Evolutionary conservation across 2,113 vertebrate species (phyloP), one percentile per base, ranked within the genome.

Genomic region (Numida meleagris): DNA sequence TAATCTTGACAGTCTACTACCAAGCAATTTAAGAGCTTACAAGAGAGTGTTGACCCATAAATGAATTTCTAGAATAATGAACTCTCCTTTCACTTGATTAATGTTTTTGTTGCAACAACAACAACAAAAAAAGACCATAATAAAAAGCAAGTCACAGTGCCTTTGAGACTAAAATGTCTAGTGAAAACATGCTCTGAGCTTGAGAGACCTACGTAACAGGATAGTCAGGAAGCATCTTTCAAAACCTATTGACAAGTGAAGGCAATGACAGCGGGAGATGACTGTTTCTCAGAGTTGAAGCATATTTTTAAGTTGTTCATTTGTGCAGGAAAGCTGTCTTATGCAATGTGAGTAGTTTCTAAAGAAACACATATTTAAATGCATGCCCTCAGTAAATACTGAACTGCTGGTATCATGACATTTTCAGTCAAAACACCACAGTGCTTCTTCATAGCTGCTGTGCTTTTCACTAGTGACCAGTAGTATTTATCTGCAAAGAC

Each of bases 401-500:
- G 2, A 81, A 10, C 14, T 81, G 83, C 70, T 67, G 66, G 53
- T 53, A n/a, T 31, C 70, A 77, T 59, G 63, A 36, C 20, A 58
- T 89, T 95, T 90, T 82, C 77, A 72, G 57, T 86, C 80, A 61
- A 57, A 86, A 81, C 68, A 10, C 58, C 81, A 62, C 58, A 51
- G 48, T 66, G 21, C n/a, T 82, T 15, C 72, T 78, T 67, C 61
- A 57, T 17, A 89, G 58, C 40, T 75, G 23, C 36, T 82, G 10
- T 57, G 18, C 29, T 84, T 86, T 91, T 42, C 57, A 82, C 76
- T 73, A 40, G 57, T 81, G 51, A 50, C 29, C 6, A 1, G 42
- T 45, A 87, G 16, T 19, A 58, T 84, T 38, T 87, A n/a, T 61
- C 48, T 89, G 66, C 67, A 89, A 91, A 85, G 62, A 27, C 45